Conservation (phyloP, 2,797 vertebrate genomes). For the Anabacerthia variegaticeps region DNA sequence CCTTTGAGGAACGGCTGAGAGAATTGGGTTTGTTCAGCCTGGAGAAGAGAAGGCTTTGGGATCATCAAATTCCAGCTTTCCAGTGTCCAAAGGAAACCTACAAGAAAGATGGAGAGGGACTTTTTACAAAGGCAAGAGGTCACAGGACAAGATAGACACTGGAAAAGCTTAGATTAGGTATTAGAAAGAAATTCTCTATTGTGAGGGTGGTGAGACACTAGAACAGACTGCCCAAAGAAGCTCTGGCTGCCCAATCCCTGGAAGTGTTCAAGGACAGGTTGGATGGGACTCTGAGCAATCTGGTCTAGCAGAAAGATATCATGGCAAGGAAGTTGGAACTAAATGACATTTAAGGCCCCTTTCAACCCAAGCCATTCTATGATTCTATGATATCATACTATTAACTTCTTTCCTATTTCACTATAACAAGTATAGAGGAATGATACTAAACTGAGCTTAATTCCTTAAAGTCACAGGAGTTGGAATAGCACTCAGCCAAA, state of each 20-base stretch:
- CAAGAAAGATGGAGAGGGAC: no score
- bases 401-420: background rate
- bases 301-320: background rate
- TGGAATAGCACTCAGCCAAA: background rate
- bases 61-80: background rate
- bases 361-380: background rate
- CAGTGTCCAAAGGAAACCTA: background rate
- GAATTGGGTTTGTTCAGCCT: background rate
- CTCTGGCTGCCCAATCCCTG: no score
- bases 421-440: background rate
- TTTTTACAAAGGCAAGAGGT: background rate
- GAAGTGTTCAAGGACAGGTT: background rate
- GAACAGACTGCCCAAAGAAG: background rate
- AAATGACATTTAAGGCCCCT: background rate
- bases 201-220: background rate
- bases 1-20: background rate
- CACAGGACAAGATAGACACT: background rate
- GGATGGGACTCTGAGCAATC: background rate
- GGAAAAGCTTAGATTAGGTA: background rate
- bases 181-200: background rate
- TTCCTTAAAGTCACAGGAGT: background rate
- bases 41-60: background rate
- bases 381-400: background rate
- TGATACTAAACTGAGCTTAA: background rate
- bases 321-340: background rate